phyloP scores from a whole-genome alignment of 92 coral and sea anemone genomes.

The Palythoa caribaeorum region DNA sequence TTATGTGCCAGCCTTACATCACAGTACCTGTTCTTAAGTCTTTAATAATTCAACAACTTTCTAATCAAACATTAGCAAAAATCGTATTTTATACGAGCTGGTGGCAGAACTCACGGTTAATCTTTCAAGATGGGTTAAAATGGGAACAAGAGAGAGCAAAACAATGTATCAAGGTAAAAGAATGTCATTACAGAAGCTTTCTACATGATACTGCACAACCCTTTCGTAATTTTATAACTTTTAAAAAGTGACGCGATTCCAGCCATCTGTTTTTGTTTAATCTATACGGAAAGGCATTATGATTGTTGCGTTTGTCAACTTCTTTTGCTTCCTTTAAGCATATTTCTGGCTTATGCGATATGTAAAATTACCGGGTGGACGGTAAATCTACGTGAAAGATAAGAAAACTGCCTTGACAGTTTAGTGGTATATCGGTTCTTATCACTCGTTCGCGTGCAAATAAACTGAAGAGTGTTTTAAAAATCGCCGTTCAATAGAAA shows the following conservation, averaged over 20 bases:
- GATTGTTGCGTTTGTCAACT: background rate
- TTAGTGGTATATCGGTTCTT: background rate
- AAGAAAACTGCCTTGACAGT: background rate
- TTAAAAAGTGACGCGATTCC: constrained; percentile 20
- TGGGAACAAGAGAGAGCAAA: constrained; percentile 38
- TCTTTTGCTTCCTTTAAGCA: background rate
- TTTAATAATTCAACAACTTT: constrained; percentile 38
- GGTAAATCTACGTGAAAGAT: background rate
- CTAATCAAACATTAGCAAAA: constrained; percentile 22
- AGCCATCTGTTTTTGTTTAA: constrained; percentile 38
- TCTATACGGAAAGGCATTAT: background rate
- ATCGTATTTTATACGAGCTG: background rate
- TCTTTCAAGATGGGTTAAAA: constrained; percentile 47
- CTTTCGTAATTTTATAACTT: background rate
- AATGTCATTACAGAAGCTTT: background rate
- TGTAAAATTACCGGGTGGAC: background rate
- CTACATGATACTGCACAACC: background rate
- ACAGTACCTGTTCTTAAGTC: constrained; percentile 30
- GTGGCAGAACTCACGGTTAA: background rate
- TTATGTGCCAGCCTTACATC: background rate
- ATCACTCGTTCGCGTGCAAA: background rate
- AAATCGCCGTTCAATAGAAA: background rate
- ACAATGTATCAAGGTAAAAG: constrained; percentile 41
- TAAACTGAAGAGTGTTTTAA: background rate
- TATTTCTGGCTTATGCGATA: background rate